These are phyloP conservation scores for Ryuthela nishihirai DNA, from an alignment of 2,888 invertebrate genomes.

Conservation along the genomic window DNA sequence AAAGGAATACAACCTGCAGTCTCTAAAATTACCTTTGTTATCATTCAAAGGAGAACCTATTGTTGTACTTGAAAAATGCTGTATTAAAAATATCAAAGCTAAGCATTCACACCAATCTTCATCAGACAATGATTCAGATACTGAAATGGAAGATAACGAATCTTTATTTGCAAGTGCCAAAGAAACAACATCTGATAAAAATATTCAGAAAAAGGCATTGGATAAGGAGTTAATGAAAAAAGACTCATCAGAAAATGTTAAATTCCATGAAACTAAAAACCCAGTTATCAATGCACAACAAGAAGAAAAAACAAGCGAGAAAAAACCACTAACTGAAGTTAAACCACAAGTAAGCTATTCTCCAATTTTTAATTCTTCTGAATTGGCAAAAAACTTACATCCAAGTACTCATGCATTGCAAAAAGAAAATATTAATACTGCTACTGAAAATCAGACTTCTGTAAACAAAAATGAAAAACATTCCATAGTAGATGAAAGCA, in stretches of 20 bases:
- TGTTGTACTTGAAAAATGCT: conserved; percentile 28
- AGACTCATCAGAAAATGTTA: background rate
- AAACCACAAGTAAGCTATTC: no score
- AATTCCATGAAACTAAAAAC: no score
- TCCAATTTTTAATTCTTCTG: no score
- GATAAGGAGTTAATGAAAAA: conserved; percentile 45
- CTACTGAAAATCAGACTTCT: no score
- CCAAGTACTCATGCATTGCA: no score
- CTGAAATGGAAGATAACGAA: conserved; percentile 4
- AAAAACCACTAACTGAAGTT: no score
- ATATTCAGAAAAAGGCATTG: conserved; percentile 12
- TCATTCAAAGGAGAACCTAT: conserved; percentile 23
- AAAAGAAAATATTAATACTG: no score
- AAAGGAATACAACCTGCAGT: conserved; percentile 10
- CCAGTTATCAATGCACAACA: no score
- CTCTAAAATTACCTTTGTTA: conserved; percentile 6
- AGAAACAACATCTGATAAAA: conserved; percentile 2
- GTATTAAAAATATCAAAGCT: conserved; percentile 18
- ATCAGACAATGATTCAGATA: conserved; percentile 9
- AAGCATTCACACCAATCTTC: background rate
- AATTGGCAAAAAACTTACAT: no score
- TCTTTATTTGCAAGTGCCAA: background rate
- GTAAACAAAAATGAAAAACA: no score
- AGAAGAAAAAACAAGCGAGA: no score
- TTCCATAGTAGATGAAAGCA: no score